phyloP scores from a whole-genome alignment of 2,797 vertebrate species.

The Martes flavigula region DNA sequence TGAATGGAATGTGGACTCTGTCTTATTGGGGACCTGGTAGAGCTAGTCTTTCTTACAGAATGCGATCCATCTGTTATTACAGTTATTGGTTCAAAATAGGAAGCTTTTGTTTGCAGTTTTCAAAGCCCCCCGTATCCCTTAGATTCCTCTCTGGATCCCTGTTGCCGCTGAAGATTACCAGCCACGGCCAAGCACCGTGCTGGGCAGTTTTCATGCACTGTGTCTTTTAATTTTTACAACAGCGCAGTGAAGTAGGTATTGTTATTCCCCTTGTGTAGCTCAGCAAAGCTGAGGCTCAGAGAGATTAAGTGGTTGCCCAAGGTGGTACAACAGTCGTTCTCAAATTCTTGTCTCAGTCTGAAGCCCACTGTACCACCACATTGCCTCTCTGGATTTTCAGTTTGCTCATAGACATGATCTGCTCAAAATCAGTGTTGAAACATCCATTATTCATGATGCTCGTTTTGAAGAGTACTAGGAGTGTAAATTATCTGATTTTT shows the following conservation, averaged over 20 bases:
- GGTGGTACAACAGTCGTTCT: neutral
- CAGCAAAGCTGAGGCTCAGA: neutral
- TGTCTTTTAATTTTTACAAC: neutral
- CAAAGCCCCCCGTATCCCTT: neutral
- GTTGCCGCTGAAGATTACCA: neutral
- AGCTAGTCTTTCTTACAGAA: neutral
- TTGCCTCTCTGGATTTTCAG: neutral
- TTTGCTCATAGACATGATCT: neutral
- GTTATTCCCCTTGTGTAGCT: neutral
- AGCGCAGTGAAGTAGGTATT: neutral
- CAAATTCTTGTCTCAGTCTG: neutral
- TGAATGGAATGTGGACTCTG: neutral
- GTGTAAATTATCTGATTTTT: neutral
- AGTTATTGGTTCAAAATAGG: neutral
- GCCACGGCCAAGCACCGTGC: neutral
- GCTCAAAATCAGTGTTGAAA: neutral
- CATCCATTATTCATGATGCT: neutral
- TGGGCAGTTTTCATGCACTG: neutral
- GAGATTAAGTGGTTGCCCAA: neutral
- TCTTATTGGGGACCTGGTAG: neutral
- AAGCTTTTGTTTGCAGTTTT: slow-evolving; percentile 6
- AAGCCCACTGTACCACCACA: neutral
- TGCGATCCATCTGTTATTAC: neutral
- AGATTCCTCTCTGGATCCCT: neutral
- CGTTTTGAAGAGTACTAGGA: neutral